These are phyloP conservation scores for Volucella inflata DNA, from an alignment of 2,888 invertebrate species.

Conservation along the genomic window DNA sequence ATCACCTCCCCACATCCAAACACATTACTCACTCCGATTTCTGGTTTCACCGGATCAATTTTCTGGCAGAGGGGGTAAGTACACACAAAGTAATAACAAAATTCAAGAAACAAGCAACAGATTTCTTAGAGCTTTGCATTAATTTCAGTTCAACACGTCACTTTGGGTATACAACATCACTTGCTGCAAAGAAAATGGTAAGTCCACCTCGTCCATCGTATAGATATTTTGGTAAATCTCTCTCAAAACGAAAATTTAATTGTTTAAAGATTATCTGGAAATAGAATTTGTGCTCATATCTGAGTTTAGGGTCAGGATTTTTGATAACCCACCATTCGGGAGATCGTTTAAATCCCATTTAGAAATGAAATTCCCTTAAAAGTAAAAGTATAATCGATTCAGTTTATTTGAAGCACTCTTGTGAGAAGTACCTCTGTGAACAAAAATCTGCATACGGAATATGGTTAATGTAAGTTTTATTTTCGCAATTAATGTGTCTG, in stretches of 20 bases:
- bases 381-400: slow-evolving; percentile 30
- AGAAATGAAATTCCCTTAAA: background rate
- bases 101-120: slow-evolving; percentile 27
- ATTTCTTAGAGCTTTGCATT: slow-evolving; percentile 49
- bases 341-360: slow-evolving; percentile 11
- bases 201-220: slow-evolving; percentile 32
- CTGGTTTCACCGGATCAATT: slow-evolving; percentile 50
- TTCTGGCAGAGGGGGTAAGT: slow-evolving; percentile 51
- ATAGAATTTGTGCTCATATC: background rate
- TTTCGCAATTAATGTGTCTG: no score
- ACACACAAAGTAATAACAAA: slow-evolving; percentile 18
- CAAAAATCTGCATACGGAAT: background rate
- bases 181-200: slow-evolving; percentile 69
- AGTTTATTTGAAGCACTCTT: slow-evolving; percentile 14
- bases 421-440: background rate
- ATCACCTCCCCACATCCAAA: slow-evolving; percentile 6
- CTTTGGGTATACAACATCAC: slow-evolving; percentile 7
- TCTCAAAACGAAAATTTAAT: slow-evolving; percentile 8
- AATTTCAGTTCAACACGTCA: slow-evolving; percentile 62
- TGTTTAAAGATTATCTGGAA: slow-evolving; percentile 40
- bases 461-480: slow-evolving; percentile 29
- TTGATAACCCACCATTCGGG: slow-evolving; percentile 54
- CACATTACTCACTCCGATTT: slow-evolving; percentile 11
- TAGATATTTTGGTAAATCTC: slow-evolving; percentile 55
- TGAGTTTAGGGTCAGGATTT: slow-evolving; percentile 27